Conservation (phyloP, 92 coral and sea anemone species). For the Epizoanthus rinbou region DNA sequence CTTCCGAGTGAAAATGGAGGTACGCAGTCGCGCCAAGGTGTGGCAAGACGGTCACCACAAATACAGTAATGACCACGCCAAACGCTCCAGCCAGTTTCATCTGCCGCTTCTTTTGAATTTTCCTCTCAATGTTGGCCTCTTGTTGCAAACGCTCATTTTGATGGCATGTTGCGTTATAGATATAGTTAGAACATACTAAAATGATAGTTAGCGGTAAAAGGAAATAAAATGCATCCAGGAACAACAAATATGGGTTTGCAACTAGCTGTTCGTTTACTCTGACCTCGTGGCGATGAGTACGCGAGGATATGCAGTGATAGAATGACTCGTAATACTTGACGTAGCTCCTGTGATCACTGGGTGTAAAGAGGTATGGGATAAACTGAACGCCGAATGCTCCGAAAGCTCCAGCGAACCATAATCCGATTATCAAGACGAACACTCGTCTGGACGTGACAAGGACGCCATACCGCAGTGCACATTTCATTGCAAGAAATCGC, state of each 20-base stretch:
- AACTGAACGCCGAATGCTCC: constrained; percentile 30
- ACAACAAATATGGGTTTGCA: constrained; percentile 2
- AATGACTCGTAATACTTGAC: constrained; percentile 26
- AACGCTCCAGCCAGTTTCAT: constrained; percentile 20
- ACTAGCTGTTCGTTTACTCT: neutral
- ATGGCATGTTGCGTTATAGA: constrained; percentile 32
- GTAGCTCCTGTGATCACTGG: neutral
- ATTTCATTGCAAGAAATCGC: constrained; percentile 31
- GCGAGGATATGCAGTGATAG: neutral
- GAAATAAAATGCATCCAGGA: constrained; percentile 27
- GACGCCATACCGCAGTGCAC: constrained; percentile 19
- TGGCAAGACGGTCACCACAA: constrained; percentile 13
- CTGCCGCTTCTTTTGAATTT: constrained; percentile 20
- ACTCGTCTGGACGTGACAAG: constrained; percentile 15
- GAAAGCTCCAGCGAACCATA: constrained; percentile 3
- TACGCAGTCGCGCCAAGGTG: constrained; percentile 16
- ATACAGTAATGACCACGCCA: constrained; percentile 1
- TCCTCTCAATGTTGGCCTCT: constrained; percentile 33
- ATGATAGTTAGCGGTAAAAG: constrained; percentile 1
- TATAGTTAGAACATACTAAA: constrained; percentile 16
- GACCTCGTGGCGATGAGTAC: neutral
- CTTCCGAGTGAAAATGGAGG: constrained; percentile 26
- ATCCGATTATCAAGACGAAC: neutral
- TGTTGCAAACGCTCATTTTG: constrained; percentile 18
- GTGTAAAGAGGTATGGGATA: constrained; percentile 14